phyloP scores from a whole-genome alignment of 2,113 vertebrate species.

The Phylloscopus trochiloides region DNA sequence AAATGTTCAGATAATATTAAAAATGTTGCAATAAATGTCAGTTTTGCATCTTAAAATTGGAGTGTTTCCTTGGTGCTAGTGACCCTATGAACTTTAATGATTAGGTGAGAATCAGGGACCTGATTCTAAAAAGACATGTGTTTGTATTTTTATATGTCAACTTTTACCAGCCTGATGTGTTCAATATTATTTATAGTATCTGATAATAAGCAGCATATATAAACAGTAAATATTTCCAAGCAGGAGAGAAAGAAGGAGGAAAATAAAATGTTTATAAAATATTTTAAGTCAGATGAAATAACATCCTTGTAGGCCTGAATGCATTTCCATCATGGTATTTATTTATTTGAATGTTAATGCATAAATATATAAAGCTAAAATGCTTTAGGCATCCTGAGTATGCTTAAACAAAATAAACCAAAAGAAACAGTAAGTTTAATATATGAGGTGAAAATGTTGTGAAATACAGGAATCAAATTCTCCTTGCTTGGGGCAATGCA shows the following conservation, averaged over 20 bases:
- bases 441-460: not conserved
- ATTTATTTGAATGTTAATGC: conserved; percentile 5
- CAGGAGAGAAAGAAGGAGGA: not conserved
- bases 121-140: not conserved
- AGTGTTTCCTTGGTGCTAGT: not conserved
- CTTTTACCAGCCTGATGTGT: not conserved
- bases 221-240: not conserved
- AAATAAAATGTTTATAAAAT: not conserved
- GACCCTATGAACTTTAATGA: not conserved
- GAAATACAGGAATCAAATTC: not conserved
- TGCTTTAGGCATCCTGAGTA: not conserved
- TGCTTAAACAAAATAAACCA: not conserved
- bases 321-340: not conserved
- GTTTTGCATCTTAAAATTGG: not conserved
- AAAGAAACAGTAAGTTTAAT: not conserved
- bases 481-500: not conserved
- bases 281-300: not conserved
- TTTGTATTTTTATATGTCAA: not conserved
- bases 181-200: not conserved
- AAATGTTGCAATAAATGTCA: not conserved
- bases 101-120: not conserved
- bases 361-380: not conserved
- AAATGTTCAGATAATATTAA: not conserved
- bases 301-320: not conserved
- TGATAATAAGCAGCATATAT: not conserved